Conservation (phyloP, 2,797 vertebrate genomes). For the Cossypha niveicapilla region DNA sequence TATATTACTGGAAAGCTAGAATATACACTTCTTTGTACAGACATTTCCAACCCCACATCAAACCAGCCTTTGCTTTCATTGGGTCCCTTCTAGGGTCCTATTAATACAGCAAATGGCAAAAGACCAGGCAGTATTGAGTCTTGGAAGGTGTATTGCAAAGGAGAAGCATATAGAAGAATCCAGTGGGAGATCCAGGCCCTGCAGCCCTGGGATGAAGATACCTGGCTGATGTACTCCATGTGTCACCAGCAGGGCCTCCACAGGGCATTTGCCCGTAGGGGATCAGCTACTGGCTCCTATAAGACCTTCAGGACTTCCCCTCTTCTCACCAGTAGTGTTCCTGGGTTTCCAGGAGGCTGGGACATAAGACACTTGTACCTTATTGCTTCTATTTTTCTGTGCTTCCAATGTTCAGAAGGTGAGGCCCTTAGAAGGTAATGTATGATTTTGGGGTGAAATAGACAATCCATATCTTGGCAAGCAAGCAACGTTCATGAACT, state of each 20-base stretch:
- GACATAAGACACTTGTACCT: neutral
- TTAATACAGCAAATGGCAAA: neutral
- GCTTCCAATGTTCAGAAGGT: neutral
- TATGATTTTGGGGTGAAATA: neutral
- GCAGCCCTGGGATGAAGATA: neutral
- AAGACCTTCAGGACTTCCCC: neutral
- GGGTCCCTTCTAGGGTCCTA: neutral
- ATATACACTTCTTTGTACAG: neutral
- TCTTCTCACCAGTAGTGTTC: neutral
- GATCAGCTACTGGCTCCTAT: neutral
- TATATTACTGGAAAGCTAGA: neutral
- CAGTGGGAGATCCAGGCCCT: neutral
- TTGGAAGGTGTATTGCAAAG: neutral
- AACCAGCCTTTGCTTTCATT: neutral
- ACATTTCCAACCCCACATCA: neutral
- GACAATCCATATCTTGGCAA: neutral
- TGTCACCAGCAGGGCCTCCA: neutral
- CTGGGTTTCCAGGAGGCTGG: neutral
- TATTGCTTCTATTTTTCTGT: neutral
- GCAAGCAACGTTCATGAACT: neutral
- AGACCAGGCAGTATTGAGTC: neutral
- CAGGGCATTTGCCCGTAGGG: neutral
- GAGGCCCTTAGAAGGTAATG: neutral
- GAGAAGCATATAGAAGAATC: neutral
- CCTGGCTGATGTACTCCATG: neutral